Evolutionary conservation across 2,797 vertebrate genomes (phyloP).

Genomic region (Nannoperca obscura): DNA sequence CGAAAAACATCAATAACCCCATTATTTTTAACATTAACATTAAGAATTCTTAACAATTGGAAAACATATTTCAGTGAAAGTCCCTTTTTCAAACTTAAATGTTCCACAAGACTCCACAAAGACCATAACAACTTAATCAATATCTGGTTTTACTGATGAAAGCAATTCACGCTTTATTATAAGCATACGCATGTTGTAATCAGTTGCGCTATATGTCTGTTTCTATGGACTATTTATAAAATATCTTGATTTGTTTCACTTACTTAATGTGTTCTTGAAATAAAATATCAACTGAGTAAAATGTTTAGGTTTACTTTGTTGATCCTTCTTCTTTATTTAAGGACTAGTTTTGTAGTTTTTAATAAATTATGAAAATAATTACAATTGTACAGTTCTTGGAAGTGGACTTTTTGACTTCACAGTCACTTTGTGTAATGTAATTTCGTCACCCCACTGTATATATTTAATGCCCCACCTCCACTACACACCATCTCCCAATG

Average conservation of each 20-base stretch:
- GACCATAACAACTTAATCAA: not conserved
- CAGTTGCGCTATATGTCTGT: not conserved
- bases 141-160: not conserved
- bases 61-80: conserved; percentile 3
- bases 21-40: not conserved
- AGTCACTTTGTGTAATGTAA: not conserved
- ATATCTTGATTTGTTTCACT: conserved; percentile 5
- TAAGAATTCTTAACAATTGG: not conserved
- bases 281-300: not conserved
- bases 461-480: conserved; percentile 7
- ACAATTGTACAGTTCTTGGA: not conserved
- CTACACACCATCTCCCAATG: not conserved
- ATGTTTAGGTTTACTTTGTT: not conserved
- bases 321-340: not conserved
- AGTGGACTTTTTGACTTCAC: not conserved
- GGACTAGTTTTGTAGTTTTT: not conserved
- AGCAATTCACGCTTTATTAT: not conserved
- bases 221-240: not conserved
- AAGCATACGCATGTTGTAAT: not conserved
- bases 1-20: not conserved
- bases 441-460: not conserved
- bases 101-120: not conserved
- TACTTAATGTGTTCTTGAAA: not conserved
- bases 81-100: not conserved
- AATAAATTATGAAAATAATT: conserved; percentile 4